Evolutionary conservation across 1,140 invertebrate species (phyloP).

Genomic region (Ephestia elutella): DNA sequence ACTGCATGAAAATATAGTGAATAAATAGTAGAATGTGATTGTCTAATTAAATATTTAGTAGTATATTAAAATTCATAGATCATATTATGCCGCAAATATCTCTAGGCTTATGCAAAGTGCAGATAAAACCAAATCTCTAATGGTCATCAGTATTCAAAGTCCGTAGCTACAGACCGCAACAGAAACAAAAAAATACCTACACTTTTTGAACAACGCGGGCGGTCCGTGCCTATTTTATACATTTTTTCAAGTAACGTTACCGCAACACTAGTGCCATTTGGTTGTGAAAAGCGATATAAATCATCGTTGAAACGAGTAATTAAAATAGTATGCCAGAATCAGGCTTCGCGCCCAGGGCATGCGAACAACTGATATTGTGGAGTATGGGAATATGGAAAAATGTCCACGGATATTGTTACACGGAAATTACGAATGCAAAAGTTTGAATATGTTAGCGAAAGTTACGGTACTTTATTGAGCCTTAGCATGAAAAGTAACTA

Average conservation of each 20-base stretch:
- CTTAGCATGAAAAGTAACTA: too few species aligned
- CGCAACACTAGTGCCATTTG: slow-evolving; percentile 57
- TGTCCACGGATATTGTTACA: slow-evolving; percentile 19
- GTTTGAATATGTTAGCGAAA: too few species aligned
- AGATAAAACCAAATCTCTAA: background rate
- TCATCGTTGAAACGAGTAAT: slow-evolving; percentile 73
- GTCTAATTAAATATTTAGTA: too few species aligned
- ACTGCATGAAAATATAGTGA: too few species aligned
- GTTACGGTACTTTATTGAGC: too few species aligned
- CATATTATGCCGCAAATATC: too few species aligned
- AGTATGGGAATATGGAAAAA: slow-evolving; percentile 44
- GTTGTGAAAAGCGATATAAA: slow-evolving; percentile 59
- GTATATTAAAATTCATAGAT: too few species aligned
- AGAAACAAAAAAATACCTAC: background rate
- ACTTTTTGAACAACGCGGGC: background rate
- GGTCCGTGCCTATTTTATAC: slow-evolving; percentile 1
- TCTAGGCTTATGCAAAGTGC: too few species aligned
- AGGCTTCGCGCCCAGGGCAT: slow-evolving; percentile 61
- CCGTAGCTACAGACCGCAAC: background rate
- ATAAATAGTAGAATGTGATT: too few species aligned
- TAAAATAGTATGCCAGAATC: slow-evolving; percentile 73
- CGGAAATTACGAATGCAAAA: background rate
- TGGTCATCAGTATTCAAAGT: background rate
- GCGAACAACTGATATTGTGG: slow-evolving; percentile 11
- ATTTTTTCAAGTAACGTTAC: slow-evolving; percentile 18